phyloP scores from a whole-genome alignment of 2,888 invertebrate species.

The Oligia latruncula region DNA sequence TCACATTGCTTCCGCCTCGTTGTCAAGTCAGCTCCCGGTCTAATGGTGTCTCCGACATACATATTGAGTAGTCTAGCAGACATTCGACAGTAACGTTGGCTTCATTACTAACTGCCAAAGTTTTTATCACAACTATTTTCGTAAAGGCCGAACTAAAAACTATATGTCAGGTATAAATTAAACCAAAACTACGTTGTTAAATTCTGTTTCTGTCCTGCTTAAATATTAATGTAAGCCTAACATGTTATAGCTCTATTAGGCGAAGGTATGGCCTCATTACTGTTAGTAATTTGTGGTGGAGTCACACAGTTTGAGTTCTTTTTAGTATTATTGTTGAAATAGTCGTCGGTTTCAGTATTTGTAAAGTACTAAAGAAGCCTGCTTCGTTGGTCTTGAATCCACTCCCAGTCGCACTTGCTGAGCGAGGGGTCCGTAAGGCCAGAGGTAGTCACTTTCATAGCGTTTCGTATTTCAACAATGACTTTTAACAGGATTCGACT shows the following conservation, averaged over 20 bases:
- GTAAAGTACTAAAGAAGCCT: background rate
- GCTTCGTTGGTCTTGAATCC: background rate
- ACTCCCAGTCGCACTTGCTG: background rate
- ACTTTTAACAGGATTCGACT: background rate
- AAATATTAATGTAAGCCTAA: constrained; percentile 14
- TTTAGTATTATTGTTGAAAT: constrained; percentile 26
- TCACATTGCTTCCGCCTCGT: too few species aligned
- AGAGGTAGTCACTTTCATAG: background rate
- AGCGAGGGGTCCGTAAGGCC: background rate
- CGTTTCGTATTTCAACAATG: background rate
- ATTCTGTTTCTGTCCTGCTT: constrained; percentile 16
- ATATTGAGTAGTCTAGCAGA: too few species aligned
- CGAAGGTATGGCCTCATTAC: constrained; percentile 23
- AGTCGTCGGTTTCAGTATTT: background rate
- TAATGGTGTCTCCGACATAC: too few species aligned
- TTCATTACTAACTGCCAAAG: background rate
- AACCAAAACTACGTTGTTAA: background rate
- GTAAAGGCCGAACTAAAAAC: background rate
- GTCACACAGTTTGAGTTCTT: constrained; percentile 9
- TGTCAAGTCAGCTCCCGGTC: too few species aligned
- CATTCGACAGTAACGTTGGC: too few species aligned
- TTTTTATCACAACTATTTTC: background rate
- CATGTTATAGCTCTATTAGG: constrained; percentile 39
- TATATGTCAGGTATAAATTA: constrained; percentile 3
- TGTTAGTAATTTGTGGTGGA: constrained; percentile 28